These are phyloP conservation scores for Fukomys damarensis DNA, from an alignment of 2,113 vertebrate species.

Conservation along the genomic window DNA sequence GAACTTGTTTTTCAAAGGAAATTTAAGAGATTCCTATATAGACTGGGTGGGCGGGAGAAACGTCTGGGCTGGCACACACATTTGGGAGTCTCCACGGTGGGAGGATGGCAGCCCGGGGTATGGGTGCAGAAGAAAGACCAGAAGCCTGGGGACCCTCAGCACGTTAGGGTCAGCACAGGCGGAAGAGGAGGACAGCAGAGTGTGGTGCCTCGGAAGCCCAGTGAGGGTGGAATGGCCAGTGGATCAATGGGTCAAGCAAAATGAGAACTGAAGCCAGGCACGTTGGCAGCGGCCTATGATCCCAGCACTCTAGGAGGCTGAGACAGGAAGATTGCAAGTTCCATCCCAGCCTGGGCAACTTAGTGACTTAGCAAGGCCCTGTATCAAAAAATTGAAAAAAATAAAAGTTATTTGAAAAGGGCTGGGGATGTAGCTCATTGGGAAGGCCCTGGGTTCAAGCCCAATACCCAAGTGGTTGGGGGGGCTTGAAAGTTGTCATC, in stretches of 20 bases:
- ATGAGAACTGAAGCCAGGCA: not conserved
- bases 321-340: not conserved
- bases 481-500: no score
- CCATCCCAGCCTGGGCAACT: not conserved
- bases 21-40: not conserved
- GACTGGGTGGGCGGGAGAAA: not conserved
- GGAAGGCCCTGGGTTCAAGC: no score
- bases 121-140: not conserved
- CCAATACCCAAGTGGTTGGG: no score
- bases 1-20: not conserved
- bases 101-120: not conserved
- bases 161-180: not conserved
- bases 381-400: no score
- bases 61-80: not conserved
- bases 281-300: not conserved
- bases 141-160: not conserved
- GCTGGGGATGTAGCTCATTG: no score
- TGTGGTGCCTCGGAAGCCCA: accelerated
- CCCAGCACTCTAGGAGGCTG: not conserved
- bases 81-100: not conserved
- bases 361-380: not conserved
- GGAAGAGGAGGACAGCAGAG: not conserved
- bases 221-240: not conserved
- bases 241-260: not conserved
- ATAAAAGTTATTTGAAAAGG: no score